These are phyloP conservation scores for Deroplatys truncata DNA, from an alignment of 2,888 invertebrate species.

Conservation along the genomic window DNA sequence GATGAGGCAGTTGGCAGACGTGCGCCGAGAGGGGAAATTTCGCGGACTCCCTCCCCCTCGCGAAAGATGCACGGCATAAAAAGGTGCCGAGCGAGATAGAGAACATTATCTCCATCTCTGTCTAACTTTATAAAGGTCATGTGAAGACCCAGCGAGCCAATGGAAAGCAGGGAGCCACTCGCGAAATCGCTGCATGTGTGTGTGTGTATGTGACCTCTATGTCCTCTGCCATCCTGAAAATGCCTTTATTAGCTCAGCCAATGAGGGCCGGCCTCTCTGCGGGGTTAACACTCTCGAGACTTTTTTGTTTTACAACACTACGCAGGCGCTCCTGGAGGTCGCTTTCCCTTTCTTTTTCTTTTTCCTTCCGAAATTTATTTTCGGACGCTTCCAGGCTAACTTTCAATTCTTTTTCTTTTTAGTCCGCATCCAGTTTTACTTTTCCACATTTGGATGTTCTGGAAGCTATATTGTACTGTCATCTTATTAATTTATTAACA, in stretches of 20 bases:
- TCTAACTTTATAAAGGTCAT: slow-evolving; percentile 15
- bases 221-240: slow-evolving; percentile 27
- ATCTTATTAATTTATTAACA: too few species aligned
- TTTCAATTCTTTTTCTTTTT: neutral
- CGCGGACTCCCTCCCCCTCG: neutral
- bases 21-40: neutral
- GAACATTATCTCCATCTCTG: neutral
- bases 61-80: neutral
- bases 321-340: neutral
- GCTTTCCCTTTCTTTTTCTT: neutral
- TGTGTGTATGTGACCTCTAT: slow-evolving; percentile 30
- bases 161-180: neutral
- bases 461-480: too few species aligned
- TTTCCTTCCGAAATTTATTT: neutral
- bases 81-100: neutral
- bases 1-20: neutral
- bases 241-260: slow-evolving; percentile 32
- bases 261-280: slow-evolving; percentile 20
- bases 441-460: neutral
- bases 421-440: neutral
- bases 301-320: neutral
- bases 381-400: neutral
- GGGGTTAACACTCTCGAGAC: slow-evolving; percentile 24
- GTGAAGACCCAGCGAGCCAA: slow-evolving; percentile 12
- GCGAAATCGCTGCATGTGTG: slow-evolving; percentile 4